Percentiles rank a stretch among this genome's conserved stretches.
Evolutionary conservation across 2,888 invertebrate genomes (phyloP).

Genomic region (Agriopis aurantiaria): DNA sequence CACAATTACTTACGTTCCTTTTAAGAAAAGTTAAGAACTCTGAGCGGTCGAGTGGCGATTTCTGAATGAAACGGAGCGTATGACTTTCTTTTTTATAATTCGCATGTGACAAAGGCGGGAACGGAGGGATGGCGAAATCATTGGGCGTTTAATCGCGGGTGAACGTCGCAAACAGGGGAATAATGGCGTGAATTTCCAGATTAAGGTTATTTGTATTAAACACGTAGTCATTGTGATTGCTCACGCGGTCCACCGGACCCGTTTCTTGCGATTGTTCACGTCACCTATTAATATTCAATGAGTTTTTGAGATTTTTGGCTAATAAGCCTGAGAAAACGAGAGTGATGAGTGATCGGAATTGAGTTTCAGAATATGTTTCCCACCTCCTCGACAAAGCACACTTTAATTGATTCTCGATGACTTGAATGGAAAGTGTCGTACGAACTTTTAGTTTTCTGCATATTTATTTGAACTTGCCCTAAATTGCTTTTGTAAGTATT

Average conservation of each 20-base stretch:
- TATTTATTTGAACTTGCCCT: background rate
- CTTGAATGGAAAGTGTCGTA: background rate
- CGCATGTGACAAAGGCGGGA: conserved; percentile 65
- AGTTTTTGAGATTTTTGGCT: conserved; percentile 60
- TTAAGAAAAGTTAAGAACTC: conserved; percentile 58
- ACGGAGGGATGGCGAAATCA: conserved; percentile 55
- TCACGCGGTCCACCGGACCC: conserved; percentile 62
- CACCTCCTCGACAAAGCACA: conserved; percentile 11
- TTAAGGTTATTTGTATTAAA: conserved; percentile 81
- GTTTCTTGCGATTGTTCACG: conserved; percentile 53
- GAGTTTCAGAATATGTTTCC: conserved; percentile 21
- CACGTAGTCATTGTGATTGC: conserved; percentile 70
- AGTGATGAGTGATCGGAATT: conserved; percentile 48
- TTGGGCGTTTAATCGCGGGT: conserved; percentile 75
- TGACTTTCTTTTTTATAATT: conserved; percentile 30
- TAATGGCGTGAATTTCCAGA: conserved; percentile 68
- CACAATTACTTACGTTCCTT: conserved; percentile 68
- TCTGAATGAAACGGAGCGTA: conserved; percentile 53
- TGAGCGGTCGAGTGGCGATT: conserved; percentile 75
- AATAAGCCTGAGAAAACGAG: conserved; percentile 67
- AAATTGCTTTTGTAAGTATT: no score
- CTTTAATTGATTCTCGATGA: background rate
- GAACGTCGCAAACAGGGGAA: conserved; percentile 71
- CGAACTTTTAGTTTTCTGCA: background rate
- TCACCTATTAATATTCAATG: conserved; percentile 61